phyloP scores from a whole-genome alignment of 2,797 vertebrate genomes.

The Menidia menidia region DNA sequence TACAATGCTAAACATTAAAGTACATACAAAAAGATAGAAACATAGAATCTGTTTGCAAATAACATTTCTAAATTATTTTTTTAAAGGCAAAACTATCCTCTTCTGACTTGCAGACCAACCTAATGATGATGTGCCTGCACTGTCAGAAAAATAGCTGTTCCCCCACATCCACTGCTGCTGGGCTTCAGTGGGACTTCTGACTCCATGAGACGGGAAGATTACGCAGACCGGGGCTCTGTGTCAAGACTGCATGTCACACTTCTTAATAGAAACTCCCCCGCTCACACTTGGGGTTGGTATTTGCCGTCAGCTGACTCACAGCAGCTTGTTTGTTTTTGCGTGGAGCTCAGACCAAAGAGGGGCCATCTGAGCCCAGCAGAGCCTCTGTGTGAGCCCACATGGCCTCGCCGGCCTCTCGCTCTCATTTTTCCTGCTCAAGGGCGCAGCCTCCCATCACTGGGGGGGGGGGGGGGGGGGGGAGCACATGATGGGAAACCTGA shows the following conservation, averaged over 20 bases:
- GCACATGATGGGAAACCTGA: constrained; percentile 29
- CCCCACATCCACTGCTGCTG: too few relatives aligned
- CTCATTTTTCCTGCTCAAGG: constrained; percentile 3
- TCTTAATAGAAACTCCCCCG: constrained; percentile 21
- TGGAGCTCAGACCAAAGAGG: constrained; percentile 13
- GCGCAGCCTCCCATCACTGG: constrained; percentile 10
- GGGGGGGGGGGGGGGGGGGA: constrained; percentile 1
- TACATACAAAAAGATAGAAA: not conserved
- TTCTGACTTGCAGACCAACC: not conserved
- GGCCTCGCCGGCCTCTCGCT: not conserved
- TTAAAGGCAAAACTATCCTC: too few relatives aligned
- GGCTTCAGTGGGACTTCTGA: not conserved
- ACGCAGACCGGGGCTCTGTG: not conserved
- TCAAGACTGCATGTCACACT: not conserved
- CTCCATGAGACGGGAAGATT: not conserved
- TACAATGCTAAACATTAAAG: not conserved
- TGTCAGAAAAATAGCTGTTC: not conserved
- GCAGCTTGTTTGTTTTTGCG: constrained; percentile 47
- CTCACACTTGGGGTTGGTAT: constrained; percentile 65
- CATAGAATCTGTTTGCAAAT: not conserved
- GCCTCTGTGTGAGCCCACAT: constrained; percentile 6
- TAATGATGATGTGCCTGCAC: not conserved
- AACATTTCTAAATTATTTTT: too few relatives aligned
- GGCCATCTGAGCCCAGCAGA: not conserved
- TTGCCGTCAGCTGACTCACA: constrained; percentile 71